Conservation (phyloP, 2,888 invertebrate genomes). For the Aradus depressus region DNA sequence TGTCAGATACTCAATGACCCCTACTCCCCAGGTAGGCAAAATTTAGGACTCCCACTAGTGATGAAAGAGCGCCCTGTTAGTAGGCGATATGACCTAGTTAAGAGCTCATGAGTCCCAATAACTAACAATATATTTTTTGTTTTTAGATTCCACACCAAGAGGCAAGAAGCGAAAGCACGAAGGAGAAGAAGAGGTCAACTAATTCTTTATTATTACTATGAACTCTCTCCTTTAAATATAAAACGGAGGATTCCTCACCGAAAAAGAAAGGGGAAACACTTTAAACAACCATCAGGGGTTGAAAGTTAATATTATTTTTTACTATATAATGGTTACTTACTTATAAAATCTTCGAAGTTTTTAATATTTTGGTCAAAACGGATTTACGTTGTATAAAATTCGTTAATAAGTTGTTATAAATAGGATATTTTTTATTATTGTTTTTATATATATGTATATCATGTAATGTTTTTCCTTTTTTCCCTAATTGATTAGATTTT, state of each 20-base stretch:
- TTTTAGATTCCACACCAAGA: constrained; percentile 46
- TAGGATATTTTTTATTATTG: not conserved
- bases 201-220: constrained; percentile 19
- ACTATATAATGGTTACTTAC: too few relatives aligned
- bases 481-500: constrained; percentile 11
- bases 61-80: too few relatives aligned
- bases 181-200: constrained; percentile 28
- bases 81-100: too few relatives aligned
- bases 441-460: not conserved
- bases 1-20: too few relatives aligned
- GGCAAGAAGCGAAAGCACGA: constrained; percentile 58
- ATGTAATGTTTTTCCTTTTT: too few relatives aligned
- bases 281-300: too few relatives aligned
- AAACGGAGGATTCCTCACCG: constrained; percentile 4
- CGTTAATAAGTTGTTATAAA: not conserved
- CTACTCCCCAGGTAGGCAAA: too few relatives aligned
- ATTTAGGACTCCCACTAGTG: too few relatives aligned
- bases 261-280: too few relatives aligned
- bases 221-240: constrained; percentile 11
- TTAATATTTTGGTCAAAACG: not conserved
- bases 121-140: constrained; percentile 13
- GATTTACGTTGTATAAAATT: not conserved
- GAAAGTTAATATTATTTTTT: too few relatives aligned
- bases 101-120: too few relatives aligned
- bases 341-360: too few relatives aligned